These are phyloP conservation scores for Lutjanus campechanus DNA, from an alignment of 2,797 vertebrate species.

Conservation along the genomic window DNA sequence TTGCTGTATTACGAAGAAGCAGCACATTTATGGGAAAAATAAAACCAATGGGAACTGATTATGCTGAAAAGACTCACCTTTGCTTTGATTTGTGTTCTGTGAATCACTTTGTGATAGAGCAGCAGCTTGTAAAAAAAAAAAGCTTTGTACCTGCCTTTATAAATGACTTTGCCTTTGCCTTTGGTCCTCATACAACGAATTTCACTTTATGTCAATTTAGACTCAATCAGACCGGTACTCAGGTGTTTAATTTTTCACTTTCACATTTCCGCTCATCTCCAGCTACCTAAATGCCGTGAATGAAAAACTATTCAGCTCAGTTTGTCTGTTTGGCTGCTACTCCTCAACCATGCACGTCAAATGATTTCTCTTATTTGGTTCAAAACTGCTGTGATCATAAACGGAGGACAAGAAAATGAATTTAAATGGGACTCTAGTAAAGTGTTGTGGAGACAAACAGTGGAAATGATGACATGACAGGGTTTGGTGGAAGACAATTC, in stretches of 20 bases:
- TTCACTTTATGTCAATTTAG: constrained; percentile 65
- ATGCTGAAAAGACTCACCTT: constrained; percentile 49
- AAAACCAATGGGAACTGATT: constrained; percentile 52
- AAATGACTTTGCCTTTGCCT: constrained; percentile 68
- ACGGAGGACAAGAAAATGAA: constrained; percentile 7
- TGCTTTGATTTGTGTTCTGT: constrained; percentile 61
- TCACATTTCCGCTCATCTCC: constrained; percentile 49
- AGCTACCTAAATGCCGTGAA: constrained; percentile 38
- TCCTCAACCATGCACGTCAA: constrained; percentile 22
- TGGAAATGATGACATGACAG: constrained; percentile 30
- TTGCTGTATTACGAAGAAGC: constrained; percentile 38
- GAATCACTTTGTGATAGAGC: constrained; percentile 49
- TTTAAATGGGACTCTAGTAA: constrained; percentile 25
- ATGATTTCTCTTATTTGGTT: constrained; percentile 33
- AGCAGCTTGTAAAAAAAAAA: constrained; percentile 41
- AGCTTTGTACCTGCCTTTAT: constrained; percentile 62
- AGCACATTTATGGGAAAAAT: constrained; percentile 36
- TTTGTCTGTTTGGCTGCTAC: constrained; percentile 24
- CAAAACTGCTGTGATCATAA: constrained; percentile 24
- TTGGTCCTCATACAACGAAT: constrained; percentile 56
- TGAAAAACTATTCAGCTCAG: constrained; percentile 50
- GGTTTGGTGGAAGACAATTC: constrained; percentile 22
- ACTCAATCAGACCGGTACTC: constrained; percentile 55
- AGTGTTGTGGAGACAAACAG: constrained; percentile 23
- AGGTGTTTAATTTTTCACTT: constrained; percentile 66